Evolutionary conservation across 2,888 invertebrate genomes (phyloP), one percentile per base, ranked within the genome.

Genomic region (Digitonthophagus gazella): DNA sequence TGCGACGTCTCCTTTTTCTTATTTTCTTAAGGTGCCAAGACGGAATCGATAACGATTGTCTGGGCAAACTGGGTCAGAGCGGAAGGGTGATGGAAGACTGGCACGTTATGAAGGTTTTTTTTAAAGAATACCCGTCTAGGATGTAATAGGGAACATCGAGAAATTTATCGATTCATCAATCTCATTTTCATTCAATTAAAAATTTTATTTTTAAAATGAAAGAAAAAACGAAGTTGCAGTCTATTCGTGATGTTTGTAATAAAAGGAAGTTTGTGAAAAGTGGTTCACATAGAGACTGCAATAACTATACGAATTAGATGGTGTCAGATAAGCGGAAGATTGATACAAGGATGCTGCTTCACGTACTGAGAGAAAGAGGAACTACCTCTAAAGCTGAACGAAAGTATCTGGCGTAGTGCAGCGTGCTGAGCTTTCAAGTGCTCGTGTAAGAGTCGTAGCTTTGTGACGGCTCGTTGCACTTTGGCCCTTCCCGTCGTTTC

Each of bases 221-320:
- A n/a, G n/a, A n/a, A n/a, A n/a, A n/a, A n/a, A n/a, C n/a, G n/a
- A n/a, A n/a, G n/a, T n/a, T n/a, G n/a, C n/a, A n/a, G n/a, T n/a
- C n/a, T n/a, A n/a, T n/a, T n/a, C n/a, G n/a, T n/a, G n/a, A n/a
- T n/a, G n/a, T n/a, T n/a, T n/a, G n/a, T n/a, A n/a, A n/a, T n/a
- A n/a, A n/a, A n/a, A n/a, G n/a, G n/a, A n/a, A 58, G 63, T 16
- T 64, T 66, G 66, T 65, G 20, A 64, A 69, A 58, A 69, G 67
- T 67, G 67, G 58, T 54, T 56, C 58, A 20, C 6, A 5, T 64
- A 54, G 14, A 64, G 55, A 20, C 65, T 15, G 28, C 28, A 44
- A 44, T 44, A 44, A 44, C 28, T 44, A 44, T 8, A 44, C 28
- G 28, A 44, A 44, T 44, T 44, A 44, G 28, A 44, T 44, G 28